These are phyloP conservation scores for Kryptolebias marmoratus DNA, from an alignment of 2,113 vertebrate genomes.

Conservation along the genomic window DNA sequence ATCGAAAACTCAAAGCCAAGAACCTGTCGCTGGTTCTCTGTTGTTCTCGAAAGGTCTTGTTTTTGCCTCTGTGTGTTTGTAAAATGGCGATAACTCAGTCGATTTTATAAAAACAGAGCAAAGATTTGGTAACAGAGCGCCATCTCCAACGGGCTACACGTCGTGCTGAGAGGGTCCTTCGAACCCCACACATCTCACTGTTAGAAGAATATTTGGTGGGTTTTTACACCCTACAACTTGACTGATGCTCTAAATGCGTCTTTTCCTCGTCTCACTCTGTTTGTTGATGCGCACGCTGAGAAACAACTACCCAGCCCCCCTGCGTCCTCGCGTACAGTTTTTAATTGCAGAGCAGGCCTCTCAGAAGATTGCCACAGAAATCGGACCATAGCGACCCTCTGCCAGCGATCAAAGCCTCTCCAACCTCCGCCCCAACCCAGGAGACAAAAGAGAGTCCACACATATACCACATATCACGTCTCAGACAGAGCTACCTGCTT, in stretches of 20 bases:
- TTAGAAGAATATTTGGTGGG: constrained; percentile 41
- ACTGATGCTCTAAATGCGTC: constrained; percentile 15
- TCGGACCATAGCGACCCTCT: constrained; percentile 76
- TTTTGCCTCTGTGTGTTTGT: background rate
- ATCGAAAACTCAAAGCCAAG: constrained; percentile 2
- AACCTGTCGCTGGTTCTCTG: background rate
- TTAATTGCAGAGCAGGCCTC: constrained; percentile 65
- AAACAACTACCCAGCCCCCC: constrained; percentile 36
- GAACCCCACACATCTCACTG: background rate
- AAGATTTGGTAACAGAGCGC: too few species aligned
- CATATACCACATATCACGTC: constrained; percentile 36
- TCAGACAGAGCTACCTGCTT: constrained; percentile 60
- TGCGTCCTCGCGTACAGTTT: constrained; percentile 53
- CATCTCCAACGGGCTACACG: too few species aligned
- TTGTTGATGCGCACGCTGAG: constrained; percentile 30
- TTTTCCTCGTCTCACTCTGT: constrained; percentile 25
- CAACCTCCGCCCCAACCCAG: constrained; percentile 24
- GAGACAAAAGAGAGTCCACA: constrained; percentile 48
- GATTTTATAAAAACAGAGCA: too few species aligned
- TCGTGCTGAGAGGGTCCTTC: background rate
- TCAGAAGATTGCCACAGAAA: constrained; percentile 65
- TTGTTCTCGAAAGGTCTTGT: too few species aligned
- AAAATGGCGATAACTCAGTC: too few species aligned
- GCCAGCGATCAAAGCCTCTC: constrained; percentile 75
- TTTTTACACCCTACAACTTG: constrained; percentile 24